phyloP scores from a whole-genome alignment of 2,113 vertebrate species.

The Tyrannus savana region DNA sequence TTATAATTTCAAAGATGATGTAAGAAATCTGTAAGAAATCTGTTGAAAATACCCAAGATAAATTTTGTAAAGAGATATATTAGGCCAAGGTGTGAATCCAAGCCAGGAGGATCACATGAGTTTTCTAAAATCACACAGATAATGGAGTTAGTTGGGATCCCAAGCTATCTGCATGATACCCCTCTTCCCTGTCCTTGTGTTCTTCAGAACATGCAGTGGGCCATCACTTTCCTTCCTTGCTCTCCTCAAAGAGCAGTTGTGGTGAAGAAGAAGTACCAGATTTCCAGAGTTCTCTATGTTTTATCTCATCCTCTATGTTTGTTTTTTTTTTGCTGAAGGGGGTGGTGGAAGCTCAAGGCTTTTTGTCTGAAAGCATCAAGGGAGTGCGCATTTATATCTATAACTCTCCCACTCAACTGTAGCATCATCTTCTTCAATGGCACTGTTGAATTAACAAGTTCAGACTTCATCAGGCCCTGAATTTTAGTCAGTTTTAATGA shows the following conservation, averaged over 20 bases:
- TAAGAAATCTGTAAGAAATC: not conserved
- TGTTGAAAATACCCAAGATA: not conserved
- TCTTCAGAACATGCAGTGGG: not conserved
- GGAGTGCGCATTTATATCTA: not conserved
- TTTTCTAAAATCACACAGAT: not conserved
- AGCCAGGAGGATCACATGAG: not conserved
- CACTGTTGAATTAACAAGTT: not conserved
- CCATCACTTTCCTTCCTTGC: not conserved
- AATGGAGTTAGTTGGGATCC: not conserved
- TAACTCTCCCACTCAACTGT: not conserved
- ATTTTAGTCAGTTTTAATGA: not conserved
- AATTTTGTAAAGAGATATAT: accelerated
- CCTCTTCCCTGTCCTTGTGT: not conserved
- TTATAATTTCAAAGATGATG: not conserved
- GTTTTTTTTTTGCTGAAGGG: not conserved
- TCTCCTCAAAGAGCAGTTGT: not conserved
- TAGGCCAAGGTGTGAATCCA: not conserved
- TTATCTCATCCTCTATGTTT: not conserved
- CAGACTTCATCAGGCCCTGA: not conserved
- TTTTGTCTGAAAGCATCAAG: not conserved
- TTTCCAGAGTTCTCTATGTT: not conserved
- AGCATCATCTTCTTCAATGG: not conserved
- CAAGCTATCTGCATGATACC: not conserved
- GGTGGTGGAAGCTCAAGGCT: not conserved
- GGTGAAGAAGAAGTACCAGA: not conserved